These are phyloP conservation scores for Hystrix brachyura DNA, from an alignment of 2,113 vertebrate genomes.

Conservation along the genomic window DNA sequence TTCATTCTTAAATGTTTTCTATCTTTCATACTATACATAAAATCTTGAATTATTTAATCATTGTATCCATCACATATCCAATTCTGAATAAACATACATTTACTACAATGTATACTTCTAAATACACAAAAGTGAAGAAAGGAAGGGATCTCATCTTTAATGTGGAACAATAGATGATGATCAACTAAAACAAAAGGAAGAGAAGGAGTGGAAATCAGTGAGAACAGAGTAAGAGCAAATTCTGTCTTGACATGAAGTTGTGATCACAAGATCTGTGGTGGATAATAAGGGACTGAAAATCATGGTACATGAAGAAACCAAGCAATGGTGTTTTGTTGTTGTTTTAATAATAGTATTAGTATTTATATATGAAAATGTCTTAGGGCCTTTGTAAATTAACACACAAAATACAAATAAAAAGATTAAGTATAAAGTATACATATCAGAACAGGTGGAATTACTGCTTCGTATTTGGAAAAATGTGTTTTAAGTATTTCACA, in stretches of 20 bases:
- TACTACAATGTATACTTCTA: background rate
- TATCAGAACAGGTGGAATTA: background rate
- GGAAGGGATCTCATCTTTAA: background rate
- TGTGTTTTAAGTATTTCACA: background rate
- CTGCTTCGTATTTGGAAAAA: background rate
- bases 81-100: background rate
- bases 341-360: background rate
- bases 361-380: background rate
- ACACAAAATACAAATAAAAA: background rate
- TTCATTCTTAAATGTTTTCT: background rate
- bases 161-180: background rate
- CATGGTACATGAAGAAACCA: background rate
- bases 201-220: background rate
- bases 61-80: background rate
- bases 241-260: background rate
- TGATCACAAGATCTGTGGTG: background rate
- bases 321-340: background rate
- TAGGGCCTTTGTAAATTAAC: background rate
- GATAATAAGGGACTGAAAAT: background rate
- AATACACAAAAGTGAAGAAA: background rate
- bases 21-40: background rate
- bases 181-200: background rate
- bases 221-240: background rate
- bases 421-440: background rate
- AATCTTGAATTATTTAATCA: background rate